These are phyloP conservation scores for Standfussiana lucernea DNA, from an alignment of 2,888 invertebrate genomes.

Conservation along the genomic window DNA sequence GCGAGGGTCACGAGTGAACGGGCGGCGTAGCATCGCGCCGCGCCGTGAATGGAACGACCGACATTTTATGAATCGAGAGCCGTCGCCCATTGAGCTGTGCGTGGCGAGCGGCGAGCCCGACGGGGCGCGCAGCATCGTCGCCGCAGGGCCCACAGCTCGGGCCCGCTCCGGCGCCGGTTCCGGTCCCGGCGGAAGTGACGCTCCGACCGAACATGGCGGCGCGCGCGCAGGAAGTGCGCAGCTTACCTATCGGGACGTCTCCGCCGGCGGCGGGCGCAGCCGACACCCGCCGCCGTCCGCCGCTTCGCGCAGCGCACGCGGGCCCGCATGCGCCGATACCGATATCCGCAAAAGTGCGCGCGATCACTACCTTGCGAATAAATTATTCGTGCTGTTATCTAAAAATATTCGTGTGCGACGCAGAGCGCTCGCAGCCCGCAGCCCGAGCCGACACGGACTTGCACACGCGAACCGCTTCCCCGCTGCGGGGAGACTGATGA, in stretches of 20 bases:
- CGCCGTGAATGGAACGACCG: constrained; percentile 90
- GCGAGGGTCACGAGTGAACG: constrained; percentile 90
- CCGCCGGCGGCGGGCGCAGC: constrained; percentile 79
- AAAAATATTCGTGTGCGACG: constrained; percentile 89
- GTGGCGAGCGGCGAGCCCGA: constrained; percentile 70
- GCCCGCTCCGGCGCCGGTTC: constrained; percentile 81
- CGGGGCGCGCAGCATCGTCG: constrained; percentile 76
- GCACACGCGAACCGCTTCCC: constrained; percentile 89
- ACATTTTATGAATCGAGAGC: constrained; percentile 90
- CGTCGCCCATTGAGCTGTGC: constrained; percentile 87
- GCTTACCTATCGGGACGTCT: constrained; percentile 90
- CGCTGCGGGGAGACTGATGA: constrained; percentile 90
- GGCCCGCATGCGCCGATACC: constrained; percentile 85
- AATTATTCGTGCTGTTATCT: constrained; percentile 90
- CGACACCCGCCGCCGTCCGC: constrained; percentile 77
- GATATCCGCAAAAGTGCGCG: constrained; percentile 88
- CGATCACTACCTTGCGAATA: constrained; percentile 89
- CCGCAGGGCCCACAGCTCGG: constrained; percentile 79
- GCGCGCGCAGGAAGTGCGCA: constrained; percentile 90
- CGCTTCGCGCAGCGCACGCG: constrained; percentile 75
- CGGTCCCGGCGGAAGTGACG: constrained; percentile 89
- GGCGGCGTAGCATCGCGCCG: constrained; percentile 86
- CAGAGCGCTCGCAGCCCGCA: constrained; percentile 81
- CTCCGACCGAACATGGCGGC: constrained; percentile 89
- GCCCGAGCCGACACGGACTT: constrained; percentile 81